A percentile compares a stretch with the other conserved stretches of the same genome.
These are phyloP conservation scores for Palythoa grandiflora DNA, from an alignment of 92 coral and sea anemone genomes.

Conservation along the genomic window DNA sequence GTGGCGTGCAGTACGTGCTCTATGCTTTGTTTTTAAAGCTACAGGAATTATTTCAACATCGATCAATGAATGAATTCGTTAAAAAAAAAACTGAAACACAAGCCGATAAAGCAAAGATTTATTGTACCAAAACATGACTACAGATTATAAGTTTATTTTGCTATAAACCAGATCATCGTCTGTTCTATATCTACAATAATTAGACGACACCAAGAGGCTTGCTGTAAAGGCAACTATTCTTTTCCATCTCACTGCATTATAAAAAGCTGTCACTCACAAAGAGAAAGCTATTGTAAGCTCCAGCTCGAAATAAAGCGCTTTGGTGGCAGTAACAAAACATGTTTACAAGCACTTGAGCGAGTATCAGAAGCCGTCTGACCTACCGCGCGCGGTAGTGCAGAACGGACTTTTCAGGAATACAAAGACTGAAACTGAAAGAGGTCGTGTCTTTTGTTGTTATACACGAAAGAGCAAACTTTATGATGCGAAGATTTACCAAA, in stretches of 20 bases:
- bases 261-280: slow-evolving; percentile 37
- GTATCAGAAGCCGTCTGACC: neutral
- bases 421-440: neutral
- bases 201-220: neutral
- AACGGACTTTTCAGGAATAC: neutral
- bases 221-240: neutral
- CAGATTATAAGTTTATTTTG: neutral
- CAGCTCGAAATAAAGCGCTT: slow-evolving; percentile 10
- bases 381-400: slow-evolving; percentile 18
- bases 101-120: neutral
- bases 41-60: too few relatives aligned
- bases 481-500: neutral
- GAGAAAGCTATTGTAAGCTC: slow-evolving; percentile 24
- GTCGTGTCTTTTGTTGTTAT: neutral
- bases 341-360: slow-evolving; percentile 1
- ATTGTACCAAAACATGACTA: neutral
- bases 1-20: neutral
- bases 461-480: neutral
- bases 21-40: slow-evolving; percentile 23
- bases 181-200: neutral
- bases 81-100: neutral
- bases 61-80: neutral
- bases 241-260: slow-evolving; percentile 23
- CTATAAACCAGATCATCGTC: neutral
- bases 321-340: neutral